phyloP scores from a whole-genome alignment of 2,797 vertebrate species.

The Gadopsis bispinosus region DNA sequence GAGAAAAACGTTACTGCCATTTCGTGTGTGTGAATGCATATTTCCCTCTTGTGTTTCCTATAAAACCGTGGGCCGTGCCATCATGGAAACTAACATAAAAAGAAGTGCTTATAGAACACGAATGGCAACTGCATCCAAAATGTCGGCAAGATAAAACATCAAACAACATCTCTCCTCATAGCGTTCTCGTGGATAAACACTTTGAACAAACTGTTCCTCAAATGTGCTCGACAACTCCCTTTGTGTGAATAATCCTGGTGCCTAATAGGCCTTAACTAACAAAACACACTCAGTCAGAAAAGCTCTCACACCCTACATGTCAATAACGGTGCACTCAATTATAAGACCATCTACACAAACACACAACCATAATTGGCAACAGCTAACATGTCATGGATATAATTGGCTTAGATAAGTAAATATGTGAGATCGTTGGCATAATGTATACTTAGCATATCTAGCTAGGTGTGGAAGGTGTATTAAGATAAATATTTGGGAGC shows the following conservation, averaged over 20 bases:
- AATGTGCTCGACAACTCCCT: conserved; percentile 3
- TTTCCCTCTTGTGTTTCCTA: background rate
- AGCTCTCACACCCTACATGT: conserved; percentile 52
- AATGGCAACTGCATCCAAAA: conserved; percentile 32
- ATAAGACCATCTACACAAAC: conserved; percentile 15
- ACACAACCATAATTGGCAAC: background rate
- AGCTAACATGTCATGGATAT: background rate
- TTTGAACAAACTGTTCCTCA: conserved; percentile 8
- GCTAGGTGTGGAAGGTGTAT: background rate
- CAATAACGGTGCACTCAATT: conserved; percentile 49
- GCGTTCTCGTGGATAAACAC: conserved; percentile 23
- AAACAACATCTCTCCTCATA: conserved; percentile 19
- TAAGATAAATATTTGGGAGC: conserved; percentile 33
- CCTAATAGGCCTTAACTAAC: conserved; percentile 28
- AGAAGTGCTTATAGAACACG: background rate
- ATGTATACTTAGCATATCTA: background rate
- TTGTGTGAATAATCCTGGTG: conserved; percentile 41
- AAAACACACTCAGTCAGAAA: conserved; percentile 25
- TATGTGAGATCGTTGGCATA: background rate
- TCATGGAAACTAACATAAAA: conserved; percentile 6
- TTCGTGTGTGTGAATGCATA: background rate
- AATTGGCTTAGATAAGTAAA: conserved; percentile 27
- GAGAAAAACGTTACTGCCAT: background rate
- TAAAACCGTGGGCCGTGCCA: background rate
- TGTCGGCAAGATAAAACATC: conserved; percentile 47